phyloP scores from a whole-genome alignment of 2,797 vertebrate genomes.

The Vireo griseus region DNA sequence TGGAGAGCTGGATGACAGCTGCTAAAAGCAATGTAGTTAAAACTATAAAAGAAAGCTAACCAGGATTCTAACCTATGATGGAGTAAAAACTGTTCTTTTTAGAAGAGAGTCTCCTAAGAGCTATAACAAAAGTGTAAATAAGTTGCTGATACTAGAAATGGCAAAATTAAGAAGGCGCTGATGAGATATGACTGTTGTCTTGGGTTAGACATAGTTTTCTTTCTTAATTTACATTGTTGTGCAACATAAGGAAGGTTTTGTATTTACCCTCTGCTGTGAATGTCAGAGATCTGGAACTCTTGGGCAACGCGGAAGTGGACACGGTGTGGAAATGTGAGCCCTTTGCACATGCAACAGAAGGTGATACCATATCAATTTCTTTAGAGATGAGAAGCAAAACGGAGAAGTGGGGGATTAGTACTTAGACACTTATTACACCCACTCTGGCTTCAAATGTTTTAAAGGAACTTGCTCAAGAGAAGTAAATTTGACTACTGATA shows the following conservation, averaged over 20 bases:
- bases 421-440: background rate
- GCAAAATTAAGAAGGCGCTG: background rate
- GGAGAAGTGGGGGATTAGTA: background rate
- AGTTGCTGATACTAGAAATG: background rate
- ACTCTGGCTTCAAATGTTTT: background rate
- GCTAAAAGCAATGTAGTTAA: background rate
- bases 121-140: background rate
- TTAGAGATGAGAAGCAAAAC: background rate
- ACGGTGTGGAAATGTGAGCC: background rate
- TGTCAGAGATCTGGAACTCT: background rate
- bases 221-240: background rate
- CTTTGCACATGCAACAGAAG: background rate
- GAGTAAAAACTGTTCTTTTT: background rate
- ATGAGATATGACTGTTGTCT: background rate
- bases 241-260: background rate
- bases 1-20: background rate
- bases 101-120: background rate
- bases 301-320: background rate
- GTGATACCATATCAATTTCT: background rate
- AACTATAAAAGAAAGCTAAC: background rate
- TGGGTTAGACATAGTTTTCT: background rate
- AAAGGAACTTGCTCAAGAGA: background rate
- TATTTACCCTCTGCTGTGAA: background rate
- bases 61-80: background rate
- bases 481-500: background rate